A percentile compares a stretch with the other conserved stretches of the same genome.
phyloP scores from a whole-genome alignment of 2,888 invertebrate genomes.

The Eilema caniola region DNA sequence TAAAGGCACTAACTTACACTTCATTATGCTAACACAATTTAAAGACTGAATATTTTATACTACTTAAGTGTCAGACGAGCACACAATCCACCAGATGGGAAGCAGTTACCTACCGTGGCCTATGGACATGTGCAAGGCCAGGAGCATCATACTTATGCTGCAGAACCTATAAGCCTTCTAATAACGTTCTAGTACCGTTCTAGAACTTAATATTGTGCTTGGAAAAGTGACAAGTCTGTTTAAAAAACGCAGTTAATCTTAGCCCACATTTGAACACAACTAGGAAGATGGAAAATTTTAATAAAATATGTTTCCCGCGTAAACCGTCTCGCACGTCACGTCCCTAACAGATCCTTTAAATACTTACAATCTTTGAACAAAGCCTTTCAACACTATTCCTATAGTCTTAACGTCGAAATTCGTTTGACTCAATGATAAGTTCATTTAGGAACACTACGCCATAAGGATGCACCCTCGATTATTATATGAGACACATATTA shows the following conservation, averaged over 20 bases:
- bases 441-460: conserved; percentile 44
- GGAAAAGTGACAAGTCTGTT: conserved; percentile 10
- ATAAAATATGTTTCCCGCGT: conserved; percentile 78
- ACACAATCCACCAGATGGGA: too few species aligned
- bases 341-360: conserved; percentile 70
- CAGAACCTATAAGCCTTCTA: too few species aligned
- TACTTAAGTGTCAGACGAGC: too few species aligned
- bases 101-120: too few species aligned
- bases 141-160: too few species aligned
- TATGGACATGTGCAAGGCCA: too few species aligned
- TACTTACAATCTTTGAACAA: conserved; percentile 53
- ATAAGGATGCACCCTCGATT: conserved; percentile 75
- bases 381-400: conserved; percentile 34
- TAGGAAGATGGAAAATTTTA: conserved; percentile 78
- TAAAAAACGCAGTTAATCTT: conserved; percentile 51
- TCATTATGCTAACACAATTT: too few species aligned
- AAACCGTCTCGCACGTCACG: conserved; percentile 71
- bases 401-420: conserved; percentile 26
- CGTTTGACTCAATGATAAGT: neutral
- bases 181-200: too few species aligned
- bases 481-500: conserved; percentile 60
- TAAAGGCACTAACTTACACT: too few species aligned
- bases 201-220: too few species aligned
- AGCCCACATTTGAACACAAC: conserved; percentile 62
- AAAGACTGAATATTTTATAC: too few species aligned